A percentile compares a stretch with the other conserved stretches of the same genome.
Conservation (phyloP, 1,140 invertebrate species). For the Tetranychus cinnabarinus region DNA sequence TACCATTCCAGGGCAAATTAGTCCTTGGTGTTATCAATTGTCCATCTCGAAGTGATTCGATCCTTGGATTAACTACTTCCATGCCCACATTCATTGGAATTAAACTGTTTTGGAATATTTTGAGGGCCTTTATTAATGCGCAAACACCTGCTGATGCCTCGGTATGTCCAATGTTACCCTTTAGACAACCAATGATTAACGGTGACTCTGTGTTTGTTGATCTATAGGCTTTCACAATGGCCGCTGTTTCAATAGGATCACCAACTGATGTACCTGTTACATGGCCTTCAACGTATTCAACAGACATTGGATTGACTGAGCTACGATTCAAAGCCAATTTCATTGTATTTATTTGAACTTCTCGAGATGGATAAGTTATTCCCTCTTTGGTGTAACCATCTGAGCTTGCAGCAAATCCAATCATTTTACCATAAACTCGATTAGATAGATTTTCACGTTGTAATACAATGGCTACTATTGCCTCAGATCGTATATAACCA, state of each 20-base stretch:
- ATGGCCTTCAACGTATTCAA: slow-evolving; percentile 23
- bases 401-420: slow-evolving; percentile 63
- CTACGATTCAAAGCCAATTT: slow-evolving; percentile 18
- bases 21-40: slow-evolving; percentile 36
- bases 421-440: slow-evolving; percentile 26
- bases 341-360: slow-evolving; percentile 18
- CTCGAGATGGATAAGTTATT: slow-evolving; percentile 5
- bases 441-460: slow-evolving; percentile 12
- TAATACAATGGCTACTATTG: neutral
- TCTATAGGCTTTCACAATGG: slow-evolving; percentile 58
- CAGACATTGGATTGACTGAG: slow-evolving; percentile 20
- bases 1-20: slow-evolving; percentile 28
- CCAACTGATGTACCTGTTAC: slow-evolving; percentile 28
- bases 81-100: slow-evolving; percentile 81
- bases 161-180: slow-evolving; percentile 94
- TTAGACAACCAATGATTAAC: slow-evolving; percentile 75
- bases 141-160: slow-evolving; percentile 67
- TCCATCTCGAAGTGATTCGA: slow-evolving; percentile 61
- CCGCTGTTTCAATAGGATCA: slow-evolving; percentile 52
- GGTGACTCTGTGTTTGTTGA: slow-evolving; percentile 31
- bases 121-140: slow-evolving; percentile 51
- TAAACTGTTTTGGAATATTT: slow-evolving; percentile 61
- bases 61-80: slow-evolving; percentile 56
- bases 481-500: neutral
- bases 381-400: slow-evolving; percentile 53